A percentile compares a stretch with the other conserved stretches of the same genome.
Conservation (phyloP, 2,113 vertebrate genomes). For the Myrmecobius fasciatus region DNA sequence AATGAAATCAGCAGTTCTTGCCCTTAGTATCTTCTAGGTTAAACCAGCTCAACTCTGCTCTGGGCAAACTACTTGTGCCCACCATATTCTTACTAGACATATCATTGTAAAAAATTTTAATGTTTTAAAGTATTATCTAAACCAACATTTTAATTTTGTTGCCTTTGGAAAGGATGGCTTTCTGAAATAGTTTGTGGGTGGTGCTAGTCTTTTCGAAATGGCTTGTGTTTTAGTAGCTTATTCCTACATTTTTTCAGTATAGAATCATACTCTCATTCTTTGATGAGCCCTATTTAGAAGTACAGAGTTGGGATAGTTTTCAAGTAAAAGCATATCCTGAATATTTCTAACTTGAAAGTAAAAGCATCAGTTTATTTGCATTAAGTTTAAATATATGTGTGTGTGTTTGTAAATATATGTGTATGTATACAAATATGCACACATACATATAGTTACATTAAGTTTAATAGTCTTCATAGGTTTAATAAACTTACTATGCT, state of each 20-base stretch:
- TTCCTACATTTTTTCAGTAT: conserved; percentile 17
- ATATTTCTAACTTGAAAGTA: conserved; percentile 54
- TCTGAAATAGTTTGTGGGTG: conserved; percentile 53
- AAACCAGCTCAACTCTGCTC: background rate
- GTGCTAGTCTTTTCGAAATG: conserved; percentile 51
- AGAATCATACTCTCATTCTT: conserved; percentile 13
- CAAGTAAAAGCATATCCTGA: conserved; percentile 60
- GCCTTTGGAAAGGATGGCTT: conserved; percentile 21
- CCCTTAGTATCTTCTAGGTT: background rate
- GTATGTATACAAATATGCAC: too few species aligned
- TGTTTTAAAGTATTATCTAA: conserved; percentile 50
- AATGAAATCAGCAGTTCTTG: background rate
- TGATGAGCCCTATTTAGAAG: conserved; percentile 35
- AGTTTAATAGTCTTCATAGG: conserved; percentile 67
- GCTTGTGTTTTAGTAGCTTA: conserved; percentile 39
- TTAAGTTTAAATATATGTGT: conserved; percentile 19
- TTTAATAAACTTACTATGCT: conserved; percentile 65
- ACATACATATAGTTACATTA: background rate
- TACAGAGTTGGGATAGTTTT: conserved; percentile 49
- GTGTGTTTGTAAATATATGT: too few species aligned
- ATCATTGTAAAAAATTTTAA: conserved; percentile 26
- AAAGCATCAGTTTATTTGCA: conserved; percentile 60
- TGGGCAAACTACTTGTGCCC: background rate
- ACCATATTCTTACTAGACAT: background rate
- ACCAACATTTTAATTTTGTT: conserved; percentile 37